phyloP scores from a whole-genome alignment of 2,888 invertebrate species.

The Bugulina stolonifera region DNA sequence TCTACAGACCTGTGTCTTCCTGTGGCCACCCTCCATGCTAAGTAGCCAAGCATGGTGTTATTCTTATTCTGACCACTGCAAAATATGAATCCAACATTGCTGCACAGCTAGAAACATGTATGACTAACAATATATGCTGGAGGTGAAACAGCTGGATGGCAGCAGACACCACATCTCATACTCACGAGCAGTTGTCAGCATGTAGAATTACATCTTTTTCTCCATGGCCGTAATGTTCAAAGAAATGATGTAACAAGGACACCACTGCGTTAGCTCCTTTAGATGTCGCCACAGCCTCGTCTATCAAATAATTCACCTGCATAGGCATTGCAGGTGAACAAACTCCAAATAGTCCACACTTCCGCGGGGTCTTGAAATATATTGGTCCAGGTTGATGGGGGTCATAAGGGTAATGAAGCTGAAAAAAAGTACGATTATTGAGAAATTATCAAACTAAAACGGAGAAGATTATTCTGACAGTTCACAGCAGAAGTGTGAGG shows the following conservation, averaged over 20 bases:
- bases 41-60: neutral
- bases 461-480: too few relatives aligned
- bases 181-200: slow-evolving; percentile 31
- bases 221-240: slow-evolving; percentile 30
- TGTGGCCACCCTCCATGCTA: slow-evolving; percentile 6
- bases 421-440: neutral
- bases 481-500: too few relatives aligned
- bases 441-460: too few relatives aligned
- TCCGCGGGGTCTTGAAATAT: slow-evolving; percentile 34
- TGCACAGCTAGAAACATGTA: neutral
- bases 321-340: slow-evolving; percentile 26
- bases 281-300: slow-evolving; percentile 30
- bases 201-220: slow-evolving; percentile 30
- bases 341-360: slow-evolving; percentile 34
- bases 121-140: neutral
- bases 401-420: slow-evolving; percentile 32
- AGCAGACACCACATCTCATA: neutral
- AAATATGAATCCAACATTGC: neutral
- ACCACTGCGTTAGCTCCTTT: slow-evolving; percentile 33
- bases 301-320: slow-evolving; percentile 33
- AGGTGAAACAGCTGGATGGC: too few relatives aligned
- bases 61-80: neutral
- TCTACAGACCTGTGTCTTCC: neutral
- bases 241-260: slow-evolving; percentile 31
- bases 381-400: slow-evolving; percentile 35